Evolutionary conservation across 2,888 invertebrate species (phyloP).

Genomic region (Ommatoiulus sabulosus): DNA sequence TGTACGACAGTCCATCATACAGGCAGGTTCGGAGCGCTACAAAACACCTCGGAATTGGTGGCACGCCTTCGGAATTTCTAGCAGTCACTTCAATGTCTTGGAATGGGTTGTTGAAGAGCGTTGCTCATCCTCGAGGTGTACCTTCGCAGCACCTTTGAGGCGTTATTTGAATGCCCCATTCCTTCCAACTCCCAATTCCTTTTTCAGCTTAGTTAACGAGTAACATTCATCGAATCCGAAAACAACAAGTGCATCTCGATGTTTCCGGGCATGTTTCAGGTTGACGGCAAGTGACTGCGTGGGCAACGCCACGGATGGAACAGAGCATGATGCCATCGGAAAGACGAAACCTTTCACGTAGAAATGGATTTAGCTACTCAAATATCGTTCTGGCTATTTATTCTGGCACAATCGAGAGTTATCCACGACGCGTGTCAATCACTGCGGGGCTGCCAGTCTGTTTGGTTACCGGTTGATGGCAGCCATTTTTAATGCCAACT

Average conservation of each 20-base stretch:
- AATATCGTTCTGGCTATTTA: background rate
- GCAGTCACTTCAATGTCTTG: background rate
- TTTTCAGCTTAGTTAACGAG: background rate
- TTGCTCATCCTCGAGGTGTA: no score
- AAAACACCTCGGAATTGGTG: background rate
- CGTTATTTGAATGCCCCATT: no score
- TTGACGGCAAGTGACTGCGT: background rate
- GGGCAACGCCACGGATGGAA: background rate
- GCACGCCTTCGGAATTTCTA: conserved; percentile 23
- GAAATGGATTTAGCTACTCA: conserved; percentile 12
- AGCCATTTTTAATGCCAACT: background rate
- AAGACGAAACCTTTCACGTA: background rate
- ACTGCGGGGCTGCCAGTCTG: background rate
- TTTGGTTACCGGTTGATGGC: conserved; percentile 10
- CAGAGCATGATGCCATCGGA: background rate
- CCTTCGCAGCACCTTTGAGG: no score
- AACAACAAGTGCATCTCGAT: no score
- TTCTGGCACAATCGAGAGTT: background rate
- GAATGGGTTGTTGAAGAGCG: background rate
- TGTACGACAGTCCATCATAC: background rate
- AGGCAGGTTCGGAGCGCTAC: background rate
- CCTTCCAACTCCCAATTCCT: background rate
- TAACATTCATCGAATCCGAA: background rate
- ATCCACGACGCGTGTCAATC: background rate
- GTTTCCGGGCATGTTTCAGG: no score